These are phyloP conservation scores for Subanguina moxae DNA, from an alignment of 1,140 invertebrate genomes.

Conservation along the genomic window DNA sequence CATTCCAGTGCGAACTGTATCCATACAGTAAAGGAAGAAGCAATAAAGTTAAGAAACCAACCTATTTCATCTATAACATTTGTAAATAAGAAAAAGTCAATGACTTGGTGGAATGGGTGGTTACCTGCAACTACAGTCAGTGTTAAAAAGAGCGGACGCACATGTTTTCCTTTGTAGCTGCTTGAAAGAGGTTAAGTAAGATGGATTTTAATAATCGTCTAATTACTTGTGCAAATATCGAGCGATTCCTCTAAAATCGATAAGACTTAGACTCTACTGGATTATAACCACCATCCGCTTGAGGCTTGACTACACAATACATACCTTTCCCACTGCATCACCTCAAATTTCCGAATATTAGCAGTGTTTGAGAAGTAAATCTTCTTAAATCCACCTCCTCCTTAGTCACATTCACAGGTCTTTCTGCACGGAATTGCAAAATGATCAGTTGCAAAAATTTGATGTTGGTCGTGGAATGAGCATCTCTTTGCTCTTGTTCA, in stretches of 20 bases:
- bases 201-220: background rate
- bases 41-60: no score
- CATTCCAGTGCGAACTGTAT: slow-evolving; percentile 36
- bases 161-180: slow-evolving; percentile 16
- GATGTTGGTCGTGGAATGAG: slow-evolving; percentile 28
- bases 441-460: slow-evolving; percentile 25
- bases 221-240: slow-evolving; percentile 35
- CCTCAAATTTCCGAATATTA: no score
- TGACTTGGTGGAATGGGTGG: no score
- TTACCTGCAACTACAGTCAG: slow-evolving; percentile 24
- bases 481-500: slow-evolving; percentile 1
- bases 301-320: no score
- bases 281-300: no score
- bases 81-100: no score
- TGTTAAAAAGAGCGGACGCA: slow-evolving; percentile 15
- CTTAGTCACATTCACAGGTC: slow-evolving; percentile 28
- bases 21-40: no score
- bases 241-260: background rate
- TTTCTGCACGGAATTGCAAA: slow-evolving; percentile 39
- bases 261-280: no score
- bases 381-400: slow-evolving; percentile 15
- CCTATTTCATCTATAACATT: slow-evolving; percentile 39
- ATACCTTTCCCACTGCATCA: no score
- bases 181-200: background rate
- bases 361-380: no score